A percentile compares a stretch with the other conserved stretches of the same genome.
Conservation (phyloP, 2,113 vertebrate genomes). For the Garra rufa region DNA sequence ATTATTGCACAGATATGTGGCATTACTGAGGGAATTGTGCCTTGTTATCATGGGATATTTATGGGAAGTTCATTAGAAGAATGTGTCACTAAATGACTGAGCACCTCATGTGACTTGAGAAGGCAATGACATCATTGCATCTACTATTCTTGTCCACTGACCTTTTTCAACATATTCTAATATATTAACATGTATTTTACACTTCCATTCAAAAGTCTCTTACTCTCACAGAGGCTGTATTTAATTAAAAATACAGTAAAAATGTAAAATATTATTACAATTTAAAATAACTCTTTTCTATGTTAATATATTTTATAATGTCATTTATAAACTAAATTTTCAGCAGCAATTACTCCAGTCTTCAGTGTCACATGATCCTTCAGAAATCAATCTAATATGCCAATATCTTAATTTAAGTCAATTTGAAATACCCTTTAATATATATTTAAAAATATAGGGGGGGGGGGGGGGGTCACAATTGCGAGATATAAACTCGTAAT, state of each 20-base stretch:
- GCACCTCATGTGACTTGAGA: background rate
- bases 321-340: too few relatives aligned
- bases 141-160: background rate
- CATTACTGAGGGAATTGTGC: constrained; percentile 17
- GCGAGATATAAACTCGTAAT: too few relatives aligned
- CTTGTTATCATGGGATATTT: background rate
- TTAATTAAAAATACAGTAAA: background rate
- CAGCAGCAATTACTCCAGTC: too few relatives aligned
- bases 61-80: background rate
- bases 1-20: background rate
- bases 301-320: too few relatives aligned
- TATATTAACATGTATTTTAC: background rate
- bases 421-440: background rate
- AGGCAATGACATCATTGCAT: background rate
- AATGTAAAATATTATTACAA: background rate
- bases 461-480: too few relatives aligned
- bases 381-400: too few relatives aligned
- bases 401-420: too few relatives aligned
- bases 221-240: background rate
- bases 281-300: background rate
- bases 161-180: background rate
- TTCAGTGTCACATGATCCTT: too few relatives aligned
- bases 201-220: background rate
- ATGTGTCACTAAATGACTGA: background rate
- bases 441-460: too few relatives aligned